phyloP scores from a whole-genome alignment of 2,797 vertebrate species.

The Uromys caudimaculatus region DNA sequence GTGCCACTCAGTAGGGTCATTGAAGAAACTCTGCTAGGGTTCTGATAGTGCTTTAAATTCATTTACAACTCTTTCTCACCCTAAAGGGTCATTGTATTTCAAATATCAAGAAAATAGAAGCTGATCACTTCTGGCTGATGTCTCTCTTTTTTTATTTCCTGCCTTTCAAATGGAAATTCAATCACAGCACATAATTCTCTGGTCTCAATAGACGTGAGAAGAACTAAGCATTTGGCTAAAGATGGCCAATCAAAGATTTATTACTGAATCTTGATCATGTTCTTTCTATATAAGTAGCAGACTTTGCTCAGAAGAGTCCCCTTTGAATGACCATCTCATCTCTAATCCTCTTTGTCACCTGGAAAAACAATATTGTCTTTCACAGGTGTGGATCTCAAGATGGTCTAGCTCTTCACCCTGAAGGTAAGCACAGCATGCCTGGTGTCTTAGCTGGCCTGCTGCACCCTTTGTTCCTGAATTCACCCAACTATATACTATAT shows the following conservation, averaged over 20 bases:
- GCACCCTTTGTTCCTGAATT: background rate
- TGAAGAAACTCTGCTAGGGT: background rate
- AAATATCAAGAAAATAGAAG: conserved; percentile 35
- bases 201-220: background rate
- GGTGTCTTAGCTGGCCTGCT: background rate
- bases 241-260: background rate
- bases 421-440: background rate
- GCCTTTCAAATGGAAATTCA: conserved; percentile 55
- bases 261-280: background rate
- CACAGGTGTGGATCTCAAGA: background rate
- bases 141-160: background rate
- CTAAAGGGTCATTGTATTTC: background rate
- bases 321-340: background rate
- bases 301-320: background rate
- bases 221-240: conserved; percentile 38
- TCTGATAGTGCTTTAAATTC: background rate
- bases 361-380: background rate
- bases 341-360: background rate
- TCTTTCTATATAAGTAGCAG: background rate
- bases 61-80: background rate
- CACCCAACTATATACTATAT: background rate
- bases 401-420: background rate
- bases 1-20: background rate
- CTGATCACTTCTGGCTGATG: conserved; percentile 25
- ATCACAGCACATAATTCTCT: background rate